Evolutionary conservation across 2,113 vertebrate genomes (phyloP).

Genomic region (Bos indicus): DNA sequence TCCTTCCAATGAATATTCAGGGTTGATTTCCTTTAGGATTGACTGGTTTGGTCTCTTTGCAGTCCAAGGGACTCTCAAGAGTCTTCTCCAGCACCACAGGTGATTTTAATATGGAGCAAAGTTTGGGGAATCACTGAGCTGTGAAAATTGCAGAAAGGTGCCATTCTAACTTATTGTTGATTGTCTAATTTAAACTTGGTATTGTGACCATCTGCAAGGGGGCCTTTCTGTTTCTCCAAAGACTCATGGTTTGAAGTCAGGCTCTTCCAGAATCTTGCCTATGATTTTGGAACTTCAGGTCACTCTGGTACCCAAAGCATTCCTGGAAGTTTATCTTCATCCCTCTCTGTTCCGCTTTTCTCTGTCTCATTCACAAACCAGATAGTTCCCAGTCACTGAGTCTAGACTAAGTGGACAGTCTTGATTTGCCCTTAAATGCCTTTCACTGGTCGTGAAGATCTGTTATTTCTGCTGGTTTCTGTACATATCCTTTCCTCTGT

Average conservation of each 20-base stretch:
- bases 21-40: not conserved
- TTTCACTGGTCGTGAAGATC: not conserved
- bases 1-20: not conserved
- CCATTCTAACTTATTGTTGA: not conserved
- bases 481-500: not conserved
- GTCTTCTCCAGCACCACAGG: not conserved
- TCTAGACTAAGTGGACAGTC: not conserved
- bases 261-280: not conserved
- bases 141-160: not conserved
- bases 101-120: not conserved
- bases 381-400: not conserved
- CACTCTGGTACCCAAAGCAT: not conserved
- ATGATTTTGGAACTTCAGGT: not conserved
- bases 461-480: constrained; percentile 14
- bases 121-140: not conserved
- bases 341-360: not conserved
- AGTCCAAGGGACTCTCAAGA: not conserved
- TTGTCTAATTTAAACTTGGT: not conserved
- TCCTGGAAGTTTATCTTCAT: not conserved
- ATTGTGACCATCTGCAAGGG: not conserved
- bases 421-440: not conserved
- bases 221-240: not conserved
- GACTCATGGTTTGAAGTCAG: not conserved
- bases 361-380: not conserved
- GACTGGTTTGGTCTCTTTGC: not conserved